Evolutionary conservation across 92 coral and sea anemone species (phyloP).

Genomic region (Parazoanthus atlanticus): DNA sequence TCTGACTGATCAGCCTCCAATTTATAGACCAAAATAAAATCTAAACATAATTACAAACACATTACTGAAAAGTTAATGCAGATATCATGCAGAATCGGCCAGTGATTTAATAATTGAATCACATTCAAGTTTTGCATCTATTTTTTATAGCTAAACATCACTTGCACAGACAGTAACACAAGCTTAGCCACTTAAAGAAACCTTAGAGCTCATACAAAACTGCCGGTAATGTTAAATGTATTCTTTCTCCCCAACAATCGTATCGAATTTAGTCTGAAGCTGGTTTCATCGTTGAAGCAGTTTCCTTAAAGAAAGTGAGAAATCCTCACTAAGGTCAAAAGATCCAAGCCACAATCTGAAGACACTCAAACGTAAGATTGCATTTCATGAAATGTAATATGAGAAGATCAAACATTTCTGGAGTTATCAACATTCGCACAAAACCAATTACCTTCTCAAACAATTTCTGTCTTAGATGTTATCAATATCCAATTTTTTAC

Average conservation of each 20-base stretch:
- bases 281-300: not conserved
- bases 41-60: not conserved
- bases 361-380: not conserved
- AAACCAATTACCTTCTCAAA: conserved; percentile 23
- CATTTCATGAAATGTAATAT: not conserved
- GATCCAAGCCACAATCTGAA: not conserved
- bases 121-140: not conserved
- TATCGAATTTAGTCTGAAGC: not conserved
- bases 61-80: not conserved
- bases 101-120: conserved; percentile 13
- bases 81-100: not conserved
- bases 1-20: not conserved
- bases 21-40: not conserved
- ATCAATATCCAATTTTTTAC: conserved; percentile 32
- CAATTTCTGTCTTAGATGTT: conserved; percentile 10
- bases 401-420: not conserved
- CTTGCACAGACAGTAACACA: not conserved
- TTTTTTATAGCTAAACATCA: conserved; percentile 6
- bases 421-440: conserved; percentile 21
- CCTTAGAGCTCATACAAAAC: not conserved
- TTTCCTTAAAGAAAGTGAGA: conserved; percentile 7
- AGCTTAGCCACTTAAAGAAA: not conserved
- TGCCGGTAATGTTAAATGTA: not conserved
- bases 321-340: not conserved
- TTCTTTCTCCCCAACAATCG: not conserved